Evolutionary conservation across 2,888 invertebrate species (phyloP).

Genomic region (Nephrocerus scutellatus): DNA sequence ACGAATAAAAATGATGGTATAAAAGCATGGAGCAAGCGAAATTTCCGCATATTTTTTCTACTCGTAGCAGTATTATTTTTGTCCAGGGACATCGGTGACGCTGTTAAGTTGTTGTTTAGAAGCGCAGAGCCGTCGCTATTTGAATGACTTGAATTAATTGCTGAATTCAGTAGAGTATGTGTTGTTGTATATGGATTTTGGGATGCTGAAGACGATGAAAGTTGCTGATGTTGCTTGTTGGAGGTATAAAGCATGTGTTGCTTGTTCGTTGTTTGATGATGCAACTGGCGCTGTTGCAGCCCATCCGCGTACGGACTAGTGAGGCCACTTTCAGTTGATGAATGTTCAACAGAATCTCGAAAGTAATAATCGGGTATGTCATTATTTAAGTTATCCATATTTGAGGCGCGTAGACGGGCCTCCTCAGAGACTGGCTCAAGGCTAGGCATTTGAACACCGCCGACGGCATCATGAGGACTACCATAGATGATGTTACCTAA

Average conservation of each 20-base stretch:
- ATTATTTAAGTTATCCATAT: slow-evolving; percentile 33
- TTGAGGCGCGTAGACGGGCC: slow-evolving; percentile 40
- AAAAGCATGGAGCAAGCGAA: slow-evolving; percentile 64
- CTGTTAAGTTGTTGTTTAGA: too few species aligned
- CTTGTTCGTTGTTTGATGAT: slow-evolving; percentile 29
- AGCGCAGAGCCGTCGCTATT: slow-evolving; percentile 21
- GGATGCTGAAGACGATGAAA: too few species aligned
- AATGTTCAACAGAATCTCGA: slow-evolving; percentile 71
- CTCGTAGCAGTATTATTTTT: slow-evolving; percentile 33
- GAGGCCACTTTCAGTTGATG: slow-evolving; percentile 70
- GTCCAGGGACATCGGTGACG: slow-evolving; percentile 21
- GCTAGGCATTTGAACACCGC: slow-evolving; percentile 36
- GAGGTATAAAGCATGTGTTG: slow-evolving; percentile 31
- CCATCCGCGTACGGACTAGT: slow-evolving; percentile 36
- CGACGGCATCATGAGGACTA: slow-evolving; percentile 50
- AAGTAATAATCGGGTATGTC: slow-evolving; percentile 59
- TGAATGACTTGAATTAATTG: slow-evolving; percentile 33
- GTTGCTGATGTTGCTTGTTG: slow-evolving; percentile 26
- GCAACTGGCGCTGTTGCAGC: slow-evolving; percentile 17
- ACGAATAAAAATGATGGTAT: slow-evolving; percentile 72
- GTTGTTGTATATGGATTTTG: too few species aligned
- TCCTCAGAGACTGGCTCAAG: slow-evolving; percentile 67
- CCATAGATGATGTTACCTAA: slow-evolving; percentile 49
- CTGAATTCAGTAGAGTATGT: slow-evolving; percentile 31
- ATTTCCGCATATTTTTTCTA: slow-evolving; percentile 49